Evolutionary conservation across 2,888 invertebrate species (phyloP).

Genomic region (Nomada fucata): DNA sequence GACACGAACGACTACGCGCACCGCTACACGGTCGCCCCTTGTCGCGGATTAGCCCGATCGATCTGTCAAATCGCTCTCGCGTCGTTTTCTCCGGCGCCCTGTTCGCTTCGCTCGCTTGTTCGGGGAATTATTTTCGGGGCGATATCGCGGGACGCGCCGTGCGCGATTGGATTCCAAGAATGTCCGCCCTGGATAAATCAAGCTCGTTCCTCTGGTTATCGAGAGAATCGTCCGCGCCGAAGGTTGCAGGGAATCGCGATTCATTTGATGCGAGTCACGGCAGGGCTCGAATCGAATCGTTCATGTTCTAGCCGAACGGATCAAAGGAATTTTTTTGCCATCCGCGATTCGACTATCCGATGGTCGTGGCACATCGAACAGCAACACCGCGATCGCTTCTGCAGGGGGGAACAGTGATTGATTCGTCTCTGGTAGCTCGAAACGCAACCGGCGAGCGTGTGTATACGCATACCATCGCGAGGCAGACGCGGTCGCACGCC

Average conservation of each 20-base stretch:
- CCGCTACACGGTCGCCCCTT: slow-evolving; percentile 53
- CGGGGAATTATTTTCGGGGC: slow-evolving; percentile 6
- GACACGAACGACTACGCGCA: slow-evolving; percentile 56
- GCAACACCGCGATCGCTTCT: slow-evolving; percentile 67
- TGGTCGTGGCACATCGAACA: slow-evolving; percentile 63
- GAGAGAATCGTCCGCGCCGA: not conserved
- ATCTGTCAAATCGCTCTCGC: slow-evolving; percentile 48
- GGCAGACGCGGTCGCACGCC: slow-evolving; percentile 68
- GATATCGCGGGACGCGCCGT: not conserved
- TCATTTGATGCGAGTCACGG: not conserved
- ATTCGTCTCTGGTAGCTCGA: slow-evolving; percentile 69
- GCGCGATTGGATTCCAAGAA: not conserved
- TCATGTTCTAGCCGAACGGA: slow-evolving; percentile 24
- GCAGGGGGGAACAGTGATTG: slow-evolving; percentile 66
- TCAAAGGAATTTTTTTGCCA: slow-evolving; percentile 67
- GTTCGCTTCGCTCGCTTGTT: slow-evolving; percentile 17
- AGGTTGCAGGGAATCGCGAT: not conserved
- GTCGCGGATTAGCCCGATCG: slow-evolving; percentile 56
- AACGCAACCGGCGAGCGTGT: slow-evolving; percentile 64
- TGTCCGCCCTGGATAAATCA: not conserved
- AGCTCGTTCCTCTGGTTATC: not conserved
- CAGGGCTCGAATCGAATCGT: slow-evolving; percentile 37
- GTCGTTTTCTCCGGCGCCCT: slow-evolving; percentile 4
- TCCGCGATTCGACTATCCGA: slow-evolving; percentile 46
- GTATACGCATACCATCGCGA: slow-evolving; percentile 64